A percentile compares a stretch with the other conserved stretches of the same genome.
phyloP scores from a whole-genome alignment of 2,888 invertebrate species.

The Eristalis pertinax region DNA sequence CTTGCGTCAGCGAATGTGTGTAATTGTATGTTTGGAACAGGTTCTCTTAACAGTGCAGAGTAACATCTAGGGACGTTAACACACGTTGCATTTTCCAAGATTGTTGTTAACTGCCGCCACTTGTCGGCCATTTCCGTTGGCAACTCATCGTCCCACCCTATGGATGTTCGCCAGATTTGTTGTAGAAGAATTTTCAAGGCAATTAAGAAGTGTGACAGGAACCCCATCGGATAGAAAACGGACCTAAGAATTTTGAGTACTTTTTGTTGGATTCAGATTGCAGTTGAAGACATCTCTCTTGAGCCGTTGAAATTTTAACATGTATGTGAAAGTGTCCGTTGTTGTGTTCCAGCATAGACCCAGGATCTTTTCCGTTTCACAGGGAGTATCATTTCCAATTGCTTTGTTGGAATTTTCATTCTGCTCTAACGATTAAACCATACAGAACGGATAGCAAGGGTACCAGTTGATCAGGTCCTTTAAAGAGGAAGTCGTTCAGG shows the following conservation, averaged over 20 bases:
- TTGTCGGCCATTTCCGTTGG: slow-evolving; percentile 19
- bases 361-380: slow-evolving; percentile 27
- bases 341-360: slow-evolving; percentile 32
- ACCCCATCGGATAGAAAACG: slow-evolving; percentile 33
- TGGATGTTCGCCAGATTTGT: slow-evolving; percentile 59
- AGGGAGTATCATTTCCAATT: neutral
- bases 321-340: slow-evolving; percentile 20
- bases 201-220: slow-evolving; percentile 55
- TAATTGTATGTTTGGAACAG: slow-evolving; percentile 14
- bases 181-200: slow-evolving; percentile 68
- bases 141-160: slow-evolving; percentile 62
- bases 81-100: slow-evolving; percentile 25
- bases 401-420: neutral
- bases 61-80: slow-evolving; percentile 61
- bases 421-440: neutral
- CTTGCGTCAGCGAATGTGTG: slow-evolving; percentile 64
- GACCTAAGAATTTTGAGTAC: slow-evolving; percentile 47
- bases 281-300: slow-evolving; percentile 29
- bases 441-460: no score
- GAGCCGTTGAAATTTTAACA: slow-evolving; percentile 17
- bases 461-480: no score
- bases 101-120: slow-evolving; percentile 46
- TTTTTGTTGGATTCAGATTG: slow-evolving; percentile 32
- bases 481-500: no score
- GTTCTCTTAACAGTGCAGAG: slow-evolving; percentile 43